These are phyloP conservation scores for Enteromius trimaculatus DNA, from an alignment of 2,797 vertebrate genomes.

Conservation along the genomic window DNA sequence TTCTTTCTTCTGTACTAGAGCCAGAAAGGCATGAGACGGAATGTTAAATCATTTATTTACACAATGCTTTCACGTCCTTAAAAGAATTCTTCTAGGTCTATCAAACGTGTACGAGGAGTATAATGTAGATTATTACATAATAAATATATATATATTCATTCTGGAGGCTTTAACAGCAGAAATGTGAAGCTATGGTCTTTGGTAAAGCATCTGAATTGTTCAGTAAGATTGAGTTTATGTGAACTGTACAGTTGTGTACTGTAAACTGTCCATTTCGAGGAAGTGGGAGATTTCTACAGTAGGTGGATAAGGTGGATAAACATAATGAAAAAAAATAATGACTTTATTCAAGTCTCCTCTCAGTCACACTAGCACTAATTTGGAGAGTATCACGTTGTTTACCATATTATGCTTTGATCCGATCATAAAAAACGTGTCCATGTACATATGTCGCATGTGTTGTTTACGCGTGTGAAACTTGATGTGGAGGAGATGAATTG, in stretches of 20 bases:
- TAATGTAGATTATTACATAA: neutral
- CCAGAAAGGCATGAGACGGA: conserved; percentile 44
- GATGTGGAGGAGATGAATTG: no score
- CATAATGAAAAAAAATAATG: no score
- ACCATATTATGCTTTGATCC: no score
- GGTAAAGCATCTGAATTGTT: neutral
- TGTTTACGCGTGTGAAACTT: no score
- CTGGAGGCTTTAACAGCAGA: neutral
- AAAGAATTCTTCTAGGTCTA: neutral
- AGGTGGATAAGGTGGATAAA: neutral
- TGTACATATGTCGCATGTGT: no score
- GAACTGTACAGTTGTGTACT: neutral
- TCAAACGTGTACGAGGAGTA: no score
- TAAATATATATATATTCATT: neutral
- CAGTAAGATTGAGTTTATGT: neutral
- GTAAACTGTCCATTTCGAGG: neutral
- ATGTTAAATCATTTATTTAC: conserved; percentile 62
- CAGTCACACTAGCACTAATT: no score
- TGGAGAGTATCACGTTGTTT: no score
- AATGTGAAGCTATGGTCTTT: neutral
- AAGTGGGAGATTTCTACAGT: neutral
- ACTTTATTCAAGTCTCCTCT: no score
- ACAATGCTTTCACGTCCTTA: conserved; percentile 36
- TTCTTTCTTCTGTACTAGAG: conserved; percentile 8
- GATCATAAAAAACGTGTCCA: no score